phyloP scores from a whole-genome alignment of 2,888 invertebrate genomes.

The Metallyticus violacea region DNA sequence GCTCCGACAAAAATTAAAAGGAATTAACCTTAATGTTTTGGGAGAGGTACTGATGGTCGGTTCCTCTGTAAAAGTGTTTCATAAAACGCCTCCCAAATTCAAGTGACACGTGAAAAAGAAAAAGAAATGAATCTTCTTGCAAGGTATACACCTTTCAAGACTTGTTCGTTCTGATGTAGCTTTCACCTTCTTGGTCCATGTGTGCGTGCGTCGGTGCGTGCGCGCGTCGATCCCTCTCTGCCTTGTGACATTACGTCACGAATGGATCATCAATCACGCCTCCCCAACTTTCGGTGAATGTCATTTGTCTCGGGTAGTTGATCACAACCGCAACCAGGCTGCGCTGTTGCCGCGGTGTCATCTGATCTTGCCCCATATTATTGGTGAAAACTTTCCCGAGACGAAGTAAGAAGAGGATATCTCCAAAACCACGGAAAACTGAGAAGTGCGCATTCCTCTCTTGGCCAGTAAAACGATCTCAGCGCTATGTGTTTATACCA shows the following conservation, averaged over 20 bases:
- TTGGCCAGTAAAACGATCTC: neutral
- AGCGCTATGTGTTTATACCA: neutral
- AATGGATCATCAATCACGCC: constrained; percentile 25
- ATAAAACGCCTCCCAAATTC: neutral
- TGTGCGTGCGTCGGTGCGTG: neutral
- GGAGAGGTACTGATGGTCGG: no score
- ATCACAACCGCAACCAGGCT: constrained; percentile 18
- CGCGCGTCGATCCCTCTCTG: neutral
- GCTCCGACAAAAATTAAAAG: no score
- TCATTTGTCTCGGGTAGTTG: constrained; percentile 27
- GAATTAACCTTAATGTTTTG: no score
- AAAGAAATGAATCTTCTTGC: neutral
- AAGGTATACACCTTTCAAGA: neutral
- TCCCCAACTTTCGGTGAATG: constrained; percentile 17
- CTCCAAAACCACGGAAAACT: neutral
- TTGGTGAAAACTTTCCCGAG: neutral
- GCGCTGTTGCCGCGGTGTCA: neutral
- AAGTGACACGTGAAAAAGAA: neutral
- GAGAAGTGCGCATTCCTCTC: neutral
- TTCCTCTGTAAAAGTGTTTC: neutral
- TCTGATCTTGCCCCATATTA: constrained; percentile 6
- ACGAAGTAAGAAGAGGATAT: no score
- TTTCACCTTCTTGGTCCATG: neutral
- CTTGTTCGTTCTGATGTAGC: neutral
- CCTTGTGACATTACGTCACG: constrained; percentile 19